Percentiles rank a stretch among this genome's conserved stretches.
Evolutionary conservation across 2,888 invertebrate species (phyloP).

Genomic region (Vandiemenella viatica): DNA sequence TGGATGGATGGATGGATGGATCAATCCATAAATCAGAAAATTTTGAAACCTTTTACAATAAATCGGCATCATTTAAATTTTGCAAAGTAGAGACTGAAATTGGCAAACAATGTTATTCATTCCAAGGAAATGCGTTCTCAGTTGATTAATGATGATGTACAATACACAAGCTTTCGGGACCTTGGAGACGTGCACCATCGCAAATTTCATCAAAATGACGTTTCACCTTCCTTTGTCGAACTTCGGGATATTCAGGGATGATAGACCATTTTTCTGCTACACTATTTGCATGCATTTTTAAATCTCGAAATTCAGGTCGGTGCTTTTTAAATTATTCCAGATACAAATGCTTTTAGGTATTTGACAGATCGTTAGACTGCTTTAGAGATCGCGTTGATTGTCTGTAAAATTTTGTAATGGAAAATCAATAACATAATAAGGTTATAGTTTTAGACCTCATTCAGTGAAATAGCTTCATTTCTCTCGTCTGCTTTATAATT

Average conservation of each 20-base stretch:
- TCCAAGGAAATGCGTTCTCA: too few relatives aligned
- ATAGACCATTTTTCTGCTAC: slow-evolving; percentile 11
- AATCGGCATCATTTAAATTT: neutral
- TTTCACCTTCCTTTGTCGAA: too few relatives aligned
- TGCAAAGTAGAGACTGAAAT: neutral
- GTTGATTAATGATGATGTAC: slow-evolving; percentile 16
- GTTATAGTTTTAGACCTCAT: too few relatives aligned
- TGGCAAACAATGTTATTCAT: slow-evolving; percentile 2
- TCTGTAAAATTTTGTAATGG: too few relatives aligned
- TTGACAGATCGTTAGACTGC: slow-evolving; percentile 11
- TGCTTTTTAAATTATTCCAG: too few relatives aligned
- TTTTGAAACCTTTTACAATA: slow-evolving; percentile 1
- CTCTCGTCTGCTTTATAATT: neutral
- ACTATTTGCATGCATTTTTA: too few relatives aligned
- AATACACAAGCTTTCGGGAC: slow-evolving; percentile 11
- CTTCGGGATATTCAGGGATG: slow-evolving; percentile 11
- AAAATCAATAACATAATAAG: too few relatives aligned
- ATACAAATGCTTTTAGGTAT: slow-evolving; percentile 8
- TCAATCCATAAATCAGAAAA: neutral
- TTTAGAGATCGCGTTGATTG: slow-evolving; percentile 5
- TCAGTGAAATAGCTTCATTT: too few relatives aligned
- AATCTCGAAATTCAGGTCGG: too few relatives aligned
- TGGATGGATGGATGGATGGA: too few relatives aligned
- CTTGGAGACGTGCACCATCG: slow-evolving; percentile 14
- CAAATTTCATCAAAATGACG: too few relatives aligned